Evolutionary conservation across 2,113 vertebrate genomes (phyloP), one percentile per base, ranked within the genome.

Genomic region (Taurulus bubalis): DNA sequence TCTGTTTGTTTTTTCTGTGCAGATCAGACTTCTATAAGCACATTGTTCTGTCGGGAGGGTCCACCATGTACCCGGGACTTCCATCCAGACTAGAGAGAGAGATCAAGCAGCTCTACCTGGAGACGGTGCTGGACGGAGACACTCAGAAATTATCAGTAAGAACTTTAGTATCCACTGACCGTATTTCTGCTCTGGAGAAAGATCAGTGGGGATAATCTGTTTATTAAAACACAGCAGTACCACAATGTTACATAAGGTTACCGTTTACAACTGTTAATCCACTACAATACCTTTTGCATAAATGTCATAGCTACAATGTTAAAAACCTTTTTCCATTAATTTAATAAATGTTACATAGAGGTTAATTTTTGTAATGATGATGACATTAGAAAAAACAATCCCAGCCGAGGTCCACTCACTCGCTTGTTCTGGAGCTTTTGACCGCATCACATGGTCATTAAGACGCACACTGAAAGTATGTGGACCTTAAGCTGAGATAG

Each of bases 11-110:
- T 10, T 20, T 53, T 58, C 24, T 14, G 24, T 14, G 22, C 84
- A 99, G 98, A 91, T 91, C 97, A 34, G 98, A 99, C 91, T 99
- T 99, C 94, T 99, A 99, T 85, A 99, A 99, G 85, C 98, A 99
- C 94, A 99, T 99, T 11, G 98, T 99, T 77, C 91, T 99, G 75
- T 99, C 98, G 3, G 98, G 98, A 76, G 98, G 98, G 0, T 96
- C 95, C 91, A 99, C 98, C 86, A 99, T 99, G 98, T 99, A 99
- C 76, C 98, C 98, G 0, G 98, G 98, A 9, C 95, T 99, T 75
- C 98, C 98, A 1, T 99, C 98, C 2, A 95, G 97, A 10, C 94
- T 99, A 80, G 98, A 99, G 87, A 91, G 98, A 49, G 98, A 99
- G 89, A 96, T 99, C 22, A 99, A 99, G 84, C 98, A 99, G 92